Evolutionary conservation across 1,140 invertebrate genomes (phyloP).

Genomic region (Pseudomyrmex dendroicus): DNA sequence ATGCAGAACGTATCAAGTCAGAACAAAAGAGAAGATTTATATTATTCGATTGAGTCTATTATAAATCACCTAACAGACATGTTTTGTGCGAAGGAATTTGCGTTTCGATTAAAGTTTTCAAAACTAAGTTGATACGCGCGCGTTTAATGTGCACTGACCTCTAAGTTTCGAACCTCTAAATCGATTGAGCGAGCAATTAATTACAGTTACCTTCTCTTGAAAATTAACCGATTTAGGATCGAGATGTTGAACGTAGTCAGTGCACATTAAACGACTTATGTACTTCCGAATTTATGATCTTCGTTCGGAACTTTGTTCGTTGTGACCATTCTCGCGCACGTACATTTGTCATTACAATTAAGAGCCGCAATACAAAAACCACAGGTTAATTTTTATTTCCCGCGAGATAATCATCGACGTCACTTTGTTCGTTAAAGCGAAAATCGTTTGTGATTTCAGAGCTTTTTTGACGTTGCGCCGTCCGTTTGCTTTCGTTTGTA

Average conservation of each 20-base stretch:
- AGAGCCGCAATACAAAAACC: too few species aligned
- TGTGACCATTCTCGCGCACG: too few species aligned
- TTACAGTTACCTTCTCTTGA: not conserved
- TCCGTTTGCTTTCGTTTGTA: not conserved
- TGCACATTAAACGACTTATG: not conserved
- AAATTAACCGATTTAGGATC: constrained; percentile 11
- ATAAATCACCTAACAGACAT: not conserved
- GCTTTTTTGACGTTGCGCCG: not conserved
- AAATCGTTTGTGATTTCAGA: not conserved
- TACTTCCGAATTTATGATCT: not conserved
- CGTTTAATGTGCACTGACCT: constrained; percentile 4
- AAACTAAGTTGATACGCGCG: not conserved
- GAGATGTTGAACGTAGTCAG: not conserved
- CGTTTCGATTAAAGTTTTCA: constrained; percentile 32
- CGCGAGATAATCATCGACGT: not conserved
- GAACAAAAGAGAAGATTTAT: constrained; percentile 12
- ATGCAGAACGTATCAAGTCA: not conserved
- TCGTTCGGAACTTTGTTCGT: not conserved
- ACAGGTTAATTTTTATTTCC: not conserved
- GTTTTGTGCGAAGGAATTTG: not conserved
- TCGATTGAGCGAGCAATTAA: constrained; percentile 8
- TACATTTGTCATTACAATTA: too few species aligned
- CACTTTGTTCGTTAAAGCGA: not conserved
- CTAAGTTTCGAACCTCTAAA: constrained; percentile 6
- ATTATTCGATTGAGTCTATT: too few species aligned